Evolutionary conservation across 2,113 vertebrate species (phyloP).

Genomic region (Cygnus atratus): DNA sequence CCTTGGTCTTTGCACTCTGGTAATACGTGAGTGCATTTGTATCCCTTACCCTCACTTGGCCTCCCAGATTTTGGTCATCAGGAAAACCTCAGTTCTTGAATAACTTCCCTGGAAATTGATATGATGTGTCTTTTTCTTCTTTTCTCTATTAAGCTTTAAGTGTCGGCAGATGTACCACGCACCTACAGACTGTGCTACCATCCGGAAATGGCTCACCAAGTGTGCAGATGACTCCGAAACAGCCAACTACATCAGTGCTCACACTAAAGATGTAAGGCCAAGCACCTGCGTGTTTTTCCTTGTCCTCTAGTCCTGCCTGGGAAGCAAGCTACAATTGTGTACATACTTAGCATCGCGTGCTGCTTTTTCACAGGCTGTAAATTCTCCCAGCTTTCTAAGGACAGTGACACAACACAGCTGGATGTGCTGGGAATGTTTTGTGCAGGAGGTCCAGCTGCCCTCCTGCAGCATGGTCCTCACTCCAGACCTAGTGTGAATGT

Average conservation of each 20-base stretch:
- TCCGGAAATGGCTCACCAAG: slow-evolving; percentile 98
- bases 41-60: not conserved
- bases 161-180: slow-evolving; percentile 99
- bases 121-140: not conserved
- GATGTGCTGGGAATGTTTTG: not conserved
- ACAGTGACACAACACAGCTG: not conserved
- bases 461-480: not conserved
- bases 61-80: not conserved
- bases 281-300: not conserved
- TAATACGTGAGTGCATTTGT: not conserved
- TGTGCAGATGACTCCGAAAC: slow-evolving; percentile 99
- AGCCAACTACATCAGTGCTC: slow-evolving; percentile 99
- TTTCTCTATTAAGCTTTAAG: slow-evolving; percentile 86
- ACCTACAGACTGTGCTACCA: slow-evolving; percentile 97
- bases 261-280: slow-evolving; percentile 98
- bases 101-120: not conserved
- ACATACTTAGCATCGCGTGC: not conserved
- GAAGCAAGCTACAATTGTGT: not conserved
- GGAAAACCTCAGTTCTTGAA: not conserved
- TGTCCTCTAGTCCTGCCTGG: not conserved
- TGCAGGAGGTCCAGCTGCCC: not conserved
- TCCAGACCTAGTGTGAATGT: not conserved
- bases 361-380: not conserved
- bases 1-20: not conserved
- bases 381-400: not conserved